phyloP scores from a whole-genome alignment of 2,113 vertebrate genomes.

The Sterrhoptilus dennistouni region DNA sequence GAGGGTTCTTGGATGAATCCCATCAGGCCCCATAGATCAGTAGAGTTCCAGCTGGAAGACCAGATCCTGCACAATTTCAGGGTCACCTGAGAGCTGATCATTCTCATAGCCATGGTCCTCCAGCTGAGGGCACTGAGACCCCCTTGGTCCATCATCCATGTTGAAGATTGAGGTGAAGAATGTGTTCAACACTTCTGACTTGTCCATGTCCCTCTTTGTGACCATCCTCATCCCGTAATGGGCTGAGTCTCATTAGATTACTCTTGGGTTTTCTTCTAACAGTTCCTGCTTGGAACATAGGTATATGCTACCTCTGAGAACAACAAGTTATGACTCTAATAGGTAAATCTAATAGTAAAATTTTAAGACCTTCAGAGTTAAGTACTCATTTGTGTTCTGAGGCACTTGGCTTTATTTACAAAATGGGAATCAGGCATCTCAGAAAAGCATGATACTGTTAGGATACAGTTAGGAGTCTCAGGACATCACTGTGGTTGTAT shows the following conservation, averaged over 20 bases:
- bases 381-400: background rate
- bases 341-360: background rate
- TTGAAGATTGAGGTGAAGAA: background rate
- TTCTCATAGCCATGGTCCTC: background rate
- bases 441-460: background rate
- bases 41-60: background rate
- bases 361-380: background rate
- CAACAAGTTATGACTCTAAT: background rate
- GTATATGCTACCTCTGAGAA: background rate
- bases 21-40: background rate
- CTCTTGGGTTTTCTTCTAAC: background rate
- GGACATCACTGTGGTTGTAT: background rate
- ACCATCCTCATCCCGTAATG: background rate
- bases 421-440: background rate
- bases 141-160: background rate
- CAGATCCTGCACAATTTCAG: background rate
- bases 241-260: background rate
- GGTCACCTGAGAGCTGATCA: background rate
- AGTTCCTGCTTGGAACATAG: background rate
- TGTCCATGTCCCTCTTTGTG: background rate
- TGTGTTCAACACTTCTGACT: background rate
- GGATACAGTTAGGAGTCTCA: background rate
- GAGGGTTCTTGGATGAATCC: background rate
- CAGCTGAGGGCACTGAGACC: background rate
- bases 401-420: background rate